Evolutionary conservation across 2,113 vertebrate genomes (phyloP).

Genomic region (Triplophysa rosa): DNA sequence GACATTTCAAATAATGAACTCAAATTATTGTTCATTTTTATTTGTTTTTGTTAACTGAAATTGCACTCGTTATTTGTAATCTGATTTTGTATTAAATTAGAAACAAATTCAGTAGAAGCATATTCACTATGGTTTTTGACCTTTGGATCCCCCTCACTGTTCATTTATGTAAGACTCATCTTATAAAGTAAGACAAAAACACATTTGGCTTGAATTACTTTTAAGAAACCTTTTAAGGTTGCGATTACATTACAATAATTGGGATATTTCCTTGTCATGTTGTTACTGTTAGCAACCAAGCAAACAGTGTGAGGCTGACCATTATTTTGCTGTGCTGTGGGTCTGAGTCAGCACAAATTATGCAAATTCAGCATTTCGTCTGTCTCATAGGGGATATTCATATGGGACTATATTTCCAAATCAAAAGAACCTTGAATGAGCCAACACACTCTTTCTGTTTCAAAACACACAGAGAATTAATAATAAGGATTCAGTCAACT

Average conservation of each 20-base stretch:
- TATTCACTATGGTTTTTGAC: not conserved
- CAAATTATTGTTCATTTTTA: not conserved
- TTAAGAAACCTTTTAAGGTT: constrained; percentile 9
- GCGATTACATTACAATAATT: constrained; percentile 48
- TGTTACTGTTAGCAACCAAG: constrained; percentile 54
- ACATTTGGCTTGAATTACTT: constrained; percentile 27
- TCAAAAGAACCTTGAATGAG: not conserved
- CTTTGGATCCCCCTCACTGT: not conserved
- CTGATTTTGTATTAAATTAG: not conserved
- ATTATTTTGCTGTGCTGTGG: constrained; percentile 16
- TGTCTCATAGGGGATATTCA: not conserved
- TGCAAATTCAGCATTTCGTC: not conserved
- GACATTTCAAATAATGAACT: too few relatives aligned
- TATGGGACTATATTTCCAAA: constrained; percentile 33
- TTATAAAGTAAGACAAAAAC: constrained; percentile 2
- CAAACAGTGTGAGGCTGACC: constrained; percentile 46
- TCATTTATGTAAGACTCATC: not conserved
- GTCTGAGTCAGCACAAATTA: constrained; percentile 20
- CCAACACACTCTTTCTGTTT: not conserved
- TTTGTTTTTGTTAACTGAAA: too few relatives aligned
- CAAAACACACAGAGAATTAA: not conserved
- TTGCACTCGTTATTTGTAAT: too few relatives aligned
- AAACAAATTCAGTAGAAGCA: not conserved
- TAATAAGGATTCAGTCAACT: too few relatives aligned
- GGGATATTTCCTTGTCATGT: constrained; percentile 38